Conservation (phyloP, 2,113 vertebrate genomes). For the Thamnophis sirtalis region DNA sequence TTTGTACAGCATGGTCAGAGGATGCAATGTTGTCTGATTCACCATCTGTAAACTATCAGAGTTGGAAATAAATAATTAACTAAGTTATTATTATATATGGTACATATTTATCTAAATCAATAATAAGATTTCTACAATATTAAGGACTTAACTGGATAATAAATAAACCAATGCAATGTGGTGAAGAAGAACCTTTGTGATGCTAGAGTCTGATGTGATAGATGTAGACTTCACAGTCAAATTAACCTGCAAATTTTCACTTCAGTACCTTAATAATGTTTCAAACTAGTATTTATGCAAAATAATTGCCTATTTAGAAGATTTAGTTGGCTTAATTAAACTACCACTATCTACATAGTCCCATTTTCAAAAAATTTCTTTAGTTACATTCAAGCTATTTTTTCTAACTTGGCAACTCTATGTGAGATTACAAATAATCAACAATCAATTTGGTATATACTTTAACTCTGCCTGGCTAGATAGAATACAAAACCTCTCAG, state of each 20-base stretch:
- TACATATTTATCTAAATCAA: background rate
- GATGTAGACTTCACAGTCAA: background rate
- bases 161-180: background rate
- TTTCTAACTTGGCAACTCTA: background rate
- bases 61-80: conserved; percentile 43
- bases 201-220: background rate
- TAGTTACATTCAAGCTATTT: background rate
- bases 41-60: conserved; percentile 75
- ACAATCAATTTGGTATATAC: background rate
- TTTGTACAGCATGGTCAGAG: conserved; percentile 68
- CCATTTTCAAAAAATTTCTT: background rate
- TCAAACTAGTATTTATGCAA: background rate
- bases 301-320: background rate
- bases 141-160: background rate
- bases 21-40: conserved; percentile 76
- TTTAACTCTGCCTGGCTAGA: background rate
- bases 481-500: background rate
- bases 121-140: background rate
- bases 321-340: background rate
- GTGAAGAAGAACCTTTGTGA: background rate
- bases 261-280: background rate
- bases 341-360: background rate
- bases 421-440: background rate
- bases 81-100: background rate
- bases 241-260: background rate